Evolutionary conservation across 2,797 vertebrate species (phyloP).

Genomic region (Avahi laniger): DNA sequence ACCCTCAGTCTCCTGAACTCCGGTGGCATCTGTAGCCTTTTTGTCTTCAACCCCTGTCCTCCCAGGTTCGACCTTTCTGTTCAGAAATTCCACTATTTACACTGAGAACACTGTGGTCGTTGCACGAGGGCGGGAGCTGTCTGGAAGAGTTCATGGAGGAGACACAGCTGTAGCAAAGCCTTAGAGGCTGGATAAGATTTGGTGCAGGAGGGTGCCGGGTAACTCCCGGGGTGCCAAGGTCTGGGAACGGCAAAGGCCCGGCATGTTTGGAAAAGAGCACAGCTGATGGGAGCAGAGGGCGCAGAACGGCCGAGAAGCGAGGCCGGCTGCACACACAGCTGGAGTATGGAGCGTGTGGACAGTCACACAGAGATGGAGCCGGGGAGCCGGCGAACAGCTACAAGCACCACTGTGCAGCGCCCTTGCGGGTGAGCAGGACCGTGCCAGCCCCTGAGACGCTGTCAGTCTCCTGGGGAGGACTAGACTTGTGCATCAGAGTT

Average conservation of each 20-base stretch:
- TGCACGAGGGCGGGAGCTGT: not conserved
- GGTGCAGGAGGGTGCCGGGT: too few relatives aligned
- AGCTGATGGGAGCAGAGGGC: not conserved
- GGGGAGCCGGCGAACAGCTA: accelerated
- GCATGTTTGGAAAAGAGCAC: not conserved
- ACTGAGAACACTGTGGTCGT: not conserved
- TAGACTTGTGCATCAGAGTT: not conserved
- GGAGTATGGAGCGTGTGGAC: not conserved
- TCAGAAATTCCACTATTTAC: not conserved
- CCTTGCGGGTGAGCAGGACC: accelerated
- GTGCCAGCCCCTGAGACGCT: accelerated
- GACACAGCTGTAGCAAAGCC: not conserved
- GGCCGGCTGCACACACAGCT: too few relatives aligned
- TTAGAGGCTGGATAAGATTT: not conserved
- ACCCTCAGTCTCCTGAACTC: not conserved
- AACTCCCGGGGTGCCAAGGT: too few relatives aligned
- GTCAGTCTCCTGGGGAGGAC: not conserved
- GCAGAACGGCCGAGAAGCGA: accelerated
- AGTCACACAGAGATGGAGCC: accelerated
- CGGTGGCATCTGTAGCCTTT: not conserved
- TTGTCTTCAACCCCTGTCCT: not conserved
- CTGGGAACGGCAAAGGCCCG: not conserved
- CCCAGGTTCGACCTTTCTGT: too few relatives aligned
- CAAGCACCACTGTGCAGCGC: too few relatives aligned
- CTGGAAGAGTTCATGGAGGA: not conserved